Percentiles rank a stretch among this genome's conserved stretches.
Evolutionary conservation across 2,888 invertebrate species (phyloP).

Genomic region (Agrochola lychnidis): DNA sequence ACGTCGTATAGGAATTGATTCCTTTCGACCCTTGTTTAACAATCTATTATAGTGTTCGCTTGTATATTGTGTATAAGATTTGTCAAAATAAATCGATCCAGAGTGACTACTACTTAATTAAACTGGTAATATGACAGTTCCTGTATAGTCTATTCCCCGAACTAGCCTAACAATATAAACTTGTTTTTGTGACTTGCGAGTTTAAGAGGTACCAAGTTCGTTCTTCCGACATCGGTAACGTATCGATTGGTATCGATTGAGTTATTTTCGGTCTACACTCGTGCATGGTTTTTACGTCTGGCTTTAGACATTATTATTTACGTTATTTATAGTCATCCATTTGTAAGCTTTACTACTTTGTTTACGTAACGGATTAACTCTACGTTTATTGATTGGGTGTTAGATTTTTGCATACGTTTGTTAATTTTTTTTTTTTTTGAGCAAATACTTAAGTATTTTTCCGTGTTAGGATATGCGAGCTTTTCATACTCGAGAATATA

Average conservation of each 20-base stretch:
- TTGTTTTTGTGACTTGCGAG: background rate
- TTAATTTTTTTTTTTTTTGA: background rate
- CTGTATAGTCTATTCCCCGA: too few relatives aligned
- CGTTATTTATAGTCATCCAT: constrained; percentile 44
- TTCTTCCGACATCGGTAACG: constrained; percentile 8
- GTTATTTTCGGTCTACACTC: constrained; percentile 52
- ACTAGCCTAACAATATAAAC: too few relatives aligned
- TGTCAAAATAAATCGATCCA: too few relatives aligned
- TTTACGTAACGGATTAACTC: constrained; percentile 17
- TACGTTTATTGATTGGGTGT: constrained; percentile 14
- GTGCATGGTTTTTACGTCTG: constrained; percentile 56
- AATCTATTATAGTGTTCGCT: too few relatives aligned
- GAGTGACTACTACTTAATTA: too few relatives aligned
- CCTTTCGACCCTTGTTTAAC: too few relatives aligned
- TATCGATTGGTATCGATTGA: constrained; percentile 56
- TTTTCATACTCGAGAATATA: too few relatives aligned
- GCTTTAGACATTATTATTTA: constrained; percentile 44
- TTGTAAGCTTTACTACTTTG: constrained; percentile 42
- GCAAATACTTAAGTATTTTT: background rate
- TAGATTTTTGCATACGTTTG: background rate
- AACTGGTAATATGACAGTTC: too few relatives aligned
- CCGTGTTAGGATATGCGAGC: background rate
- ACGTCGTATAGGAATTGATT: too few relatives aligned
- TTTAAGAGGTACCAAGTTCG: constrained; percentile 20
- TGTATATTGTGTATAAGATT: too few relatives aligned